Evolutionary conservation across 2,797 vertebrate species (phyloP).

Genomic region (Anguilla megastoma): DNA sequence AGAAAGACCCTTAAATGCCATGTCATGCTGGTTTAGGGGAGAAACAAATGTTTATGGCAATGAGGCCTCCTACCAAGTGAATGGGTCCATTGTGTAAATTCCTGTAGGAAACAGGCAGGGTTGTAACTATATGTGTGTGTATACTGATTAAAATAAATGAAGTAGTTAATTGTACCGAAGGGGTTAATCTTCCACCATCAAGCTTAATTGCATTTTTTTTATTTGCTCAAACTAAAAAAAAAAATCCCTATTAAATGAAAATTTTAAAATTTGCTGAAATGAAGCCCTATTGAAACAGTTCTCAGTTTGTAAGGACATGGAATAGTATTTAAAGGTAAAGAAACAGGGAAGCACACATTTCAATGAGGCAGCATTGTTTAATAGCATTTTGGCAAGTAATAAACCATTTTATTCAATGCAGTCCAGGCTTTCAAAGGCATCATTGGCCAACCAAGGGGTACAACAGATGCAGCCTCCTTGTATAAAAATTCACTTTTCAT

Average conservation of each 20-base stretch:
- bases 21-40: conserved; percentile 75
- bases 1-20: conserved; percentile 75
- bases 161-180: background rate
- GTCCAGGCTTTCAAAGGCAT: conserved; percentile 67
- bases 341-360: too few relatives aligned
- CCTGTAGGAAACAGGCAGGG: conserved; percentile 58
- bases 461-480: too few relatives aligned
- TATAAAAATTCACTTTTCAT: conserved; percentile 51
- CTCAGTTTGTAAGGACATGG: too few relatives aligned
- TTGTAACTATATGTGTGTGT: conserved; percentile 28
- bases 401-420: conserved; percentile 74
- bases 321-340: too few relatives aligned
- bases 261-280: background rate
- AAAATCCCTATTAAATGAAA: background rate
- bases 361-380: background rate
- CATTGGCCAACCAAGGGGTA: conserved; percentile 47
- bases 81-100: conserved; percentile 77
- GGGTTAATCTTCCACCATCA: background rate
- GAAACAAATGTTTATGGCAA: conserved; percentile 80
- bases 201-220: background rate
- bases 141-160: background rate
- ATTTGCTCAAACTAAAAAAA: background rate
- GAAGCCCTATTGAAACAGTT: background rate
- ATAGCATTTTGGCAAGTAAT: background rate
- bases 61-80: conserved; percentile 76